A percentile compares a stretch with the other conserved stretches of the same genome.
These are phyloP conservation scores for Sitta carolinensis DNA, from an alignment of 2,797 vertebrate genomes.

Conservation along the genomic window DNA sequence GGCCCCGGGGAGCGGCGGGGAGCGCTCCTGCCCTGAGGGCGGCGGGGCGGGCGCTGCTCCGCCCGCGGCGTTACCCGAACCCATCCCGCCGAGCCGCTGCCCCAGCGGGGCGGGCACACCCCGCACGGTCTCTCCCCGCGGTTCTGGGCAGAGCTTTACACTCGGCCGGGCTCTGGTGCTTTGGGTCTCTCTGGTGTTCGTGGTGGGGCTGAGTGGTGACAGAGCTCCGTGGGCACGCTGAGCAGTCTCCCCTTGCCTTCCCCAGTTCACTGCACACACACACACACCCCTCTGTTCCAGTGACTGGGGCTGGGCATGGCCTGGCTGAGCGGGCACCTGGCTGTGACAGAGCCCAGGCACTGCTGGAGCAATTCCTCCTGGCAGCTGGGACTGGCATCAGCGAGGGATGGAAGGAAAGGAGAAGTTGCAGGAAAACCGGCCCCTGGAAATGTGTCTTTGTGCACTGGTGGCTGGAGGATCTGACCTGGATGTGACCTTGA, in stretches of 20 bases:
- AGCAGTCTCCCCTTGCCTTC: background rate
- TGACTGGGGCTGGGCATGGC: fast-evolving
- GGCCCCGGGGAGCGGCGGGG: background rate
- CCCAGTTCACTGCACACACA: fast-evolving
- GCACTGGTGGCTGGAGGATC: background rate
- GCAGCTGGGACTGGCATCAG: background rate
- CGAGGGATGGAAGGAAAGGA: background rate
- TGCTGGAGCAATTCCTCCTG: background rate
- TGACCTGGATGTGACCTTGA: background rate
- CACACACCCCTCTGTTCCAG: background rate
- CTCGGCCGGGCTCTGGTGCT: background rate
- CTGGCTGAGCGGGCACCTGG: background rate
- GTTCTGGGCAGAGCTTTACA: fast-evolving
- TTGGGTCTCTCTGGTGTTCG: background rate
- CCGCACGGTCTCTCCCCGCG: background rate
- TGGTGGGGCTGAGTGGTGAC: background rate
- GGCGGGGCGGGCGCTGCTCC: fast-evolving
- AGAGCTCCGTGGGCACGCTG: background rate
- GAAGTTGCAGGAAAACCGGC: background rate
- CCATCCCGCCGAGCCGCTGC: background rate
- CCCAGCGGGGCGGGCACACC: background rate
- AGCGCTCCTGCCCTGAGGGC: fast-evolving
- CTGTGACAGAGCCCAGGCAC: background rate
- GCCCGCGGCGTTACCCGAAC: fast-evolving
- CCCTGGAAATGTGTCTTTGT: background rate